Evolutionary conservation across 2,888 invertebrate species (phyloP).

Genomic region (Andrena dorsata): DNA sequence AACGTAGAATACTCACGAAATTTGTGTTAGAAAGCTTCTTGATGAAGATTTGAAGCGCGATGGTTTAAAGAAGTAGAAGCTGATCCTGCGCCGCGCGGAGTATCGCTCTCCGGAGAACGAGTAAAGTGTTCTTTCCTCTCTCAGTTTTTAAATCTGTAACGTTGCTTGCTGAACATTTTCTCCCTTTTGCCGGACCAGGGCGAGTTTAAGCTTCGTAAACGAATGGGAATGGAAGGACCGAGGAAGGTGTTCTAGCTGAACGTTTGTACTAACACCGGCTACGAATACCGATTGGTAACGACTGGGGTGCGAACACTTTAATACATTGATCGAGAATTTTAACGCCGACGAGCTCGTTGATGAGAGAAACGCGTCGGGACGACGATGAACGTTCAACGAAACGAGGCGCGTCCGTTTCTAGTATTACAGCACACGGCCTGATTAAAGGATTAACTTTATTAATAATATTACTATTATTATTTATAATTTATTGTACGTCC

Average conservation of each 20-base stretch:
- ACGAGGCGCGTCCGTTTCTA: conserved; percentile 40
- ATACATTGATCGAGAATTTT: conserved; percentile 20
- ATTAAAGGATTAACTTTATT: conserved; percentile 48
- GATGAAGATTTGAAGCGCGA: neutral
- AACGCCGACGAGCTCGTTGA: neutral
- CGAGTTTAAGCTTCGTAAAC: neutral
- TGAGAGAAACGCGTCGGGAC: neutral
- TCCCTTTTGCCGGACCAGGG: neutral
- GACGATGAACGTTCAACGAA: conserved; percentile 25
- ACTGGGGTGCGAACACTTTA: neutral
- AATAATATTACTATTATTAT: conserved; percentile 62
- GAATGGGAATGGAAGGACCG: neutral
- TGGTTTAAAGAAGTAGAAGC: too few species aligned
- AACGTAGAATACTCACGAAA: conserved; percentile 25
- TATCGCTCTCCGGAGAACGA: too few species aligned
- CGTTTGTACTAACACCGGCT: neutral
- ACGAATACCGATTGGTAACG: neutral
- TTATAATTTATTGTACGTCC: conserved; percentile 71
- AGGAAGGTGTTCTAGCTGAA: neutral
- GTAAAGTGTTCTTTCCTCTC: neutral
- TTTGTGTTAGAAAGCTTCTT: conserved; percentile 21
- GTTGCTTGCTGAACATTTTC: conserved; percentile 17
- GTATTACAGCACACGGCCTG: conserved; percentile 60
- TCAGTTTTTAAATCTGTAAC: neutral
- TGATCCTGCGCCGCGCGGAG: too few species aligned